phyloP scores from a whole-genome alignment of 2,888 invertebrate genomes.

The Crossocerus cetratus region DNA sequence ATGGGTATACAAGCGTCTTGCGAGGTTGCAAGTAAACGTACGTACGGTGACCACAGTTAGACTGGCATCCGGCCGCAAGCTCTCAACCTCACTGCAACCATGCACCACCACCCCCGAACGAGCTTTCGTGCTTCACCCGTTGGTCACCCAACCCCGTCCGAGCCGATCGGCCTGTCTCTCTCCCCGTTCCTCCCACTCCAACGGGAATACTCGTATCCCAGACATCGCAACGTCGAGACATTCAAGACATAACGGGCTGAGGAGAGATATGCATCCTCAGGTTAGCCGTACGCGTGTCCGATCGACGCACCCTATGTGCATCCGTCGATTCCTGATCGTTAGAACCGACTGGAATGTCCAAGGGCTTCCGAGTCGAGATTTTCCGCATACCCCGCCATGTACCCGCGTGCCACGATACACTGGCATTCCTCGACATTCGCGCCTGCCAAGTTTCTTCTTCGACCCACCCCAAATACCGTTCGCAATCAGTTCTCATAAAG shows the following conservation, averaged over 20 bases:
- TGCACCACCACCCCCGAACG: slow-evolving; percentile 45
- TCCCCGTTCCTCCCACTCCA: background rate
- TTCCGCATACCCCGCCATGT: slow-evolving; percentile 56
- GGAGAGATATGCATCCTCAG: slow-evolving; percentile 75
- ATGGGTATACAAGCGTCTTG: slow-evolving; percentile 61
- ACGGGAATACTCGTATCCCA: slow-evolving; percentile 8
- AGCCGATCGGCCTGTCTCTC: slow-evolving; percentile 36
- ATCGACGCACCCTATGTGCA: slow-evolving; percentile 48
- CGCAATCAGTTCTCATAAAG: no score
- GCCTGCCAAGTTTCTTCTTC: background rate
- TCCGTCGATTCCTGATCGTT: slow-evolving; percentile 54
- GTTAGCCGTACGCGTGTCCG: slow-evolving; percentile 57
- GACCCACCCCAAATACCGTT: background rate
- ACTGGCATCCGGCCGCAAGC: slow-evolving; percentile 74
- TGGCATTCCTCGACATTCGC: slow-evolving; percentile 16
- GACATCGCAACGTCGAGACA: slow-evolving; percentile 65
- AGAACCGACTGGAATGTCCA: slow-evolving; percentile 63
- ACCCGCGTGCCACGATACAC: slow-evolving; percentile 5
- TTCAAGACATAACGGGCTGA: slow-evolving; percentile 74
- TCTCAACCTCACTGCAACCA: slow-evolving; percentile 73
- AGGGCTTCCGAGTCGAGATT: slow-evolving; percentile 64
- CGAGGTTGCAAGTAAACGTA: slow-evolving; percentile 65
- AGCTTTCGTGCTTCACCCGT: slow-evolving; percentile 53
- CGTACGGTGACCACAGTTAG: slow-evolving; percentile 68
- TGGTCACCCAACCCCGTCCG: slow-evolving; percentile 28